Evolutionary conservation across 2,797 vertebrate species (phyloP), one percentile per base, ranked within the genome.

Genomic region (Holocentrus rufus): DNA sequence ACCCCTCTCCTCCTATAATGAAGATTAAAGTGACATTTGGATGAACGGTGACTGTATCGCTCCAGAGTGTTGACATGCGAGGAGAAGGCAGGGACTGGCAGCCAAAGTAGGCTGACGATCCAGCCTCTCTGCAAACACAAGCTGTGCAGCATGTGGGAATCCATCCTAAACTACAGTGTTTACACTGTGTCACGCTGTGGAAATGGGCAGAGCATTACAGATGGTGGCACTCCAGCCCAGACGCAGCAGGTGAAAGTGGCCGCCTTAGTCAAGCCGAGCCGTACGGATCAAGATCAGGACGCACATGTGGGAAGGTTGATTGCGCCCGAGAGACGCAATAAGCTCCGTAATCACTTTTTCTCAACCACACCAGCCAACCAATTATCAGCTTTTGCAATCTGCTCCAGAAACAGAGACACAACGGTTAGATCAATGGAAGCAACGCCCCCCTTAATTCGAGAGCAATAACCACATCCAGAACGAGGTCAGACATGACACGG

Each of bases 121-220:
- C 75, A 69, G 80, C 55, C 73, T 85, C 72, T 85, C 79, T 80
- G 76, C 85, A 88, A 92, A 92, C 82, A 89, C 88, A 87, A 88
- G 88, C 89, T 89, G 87, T 86, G 86, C 83, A 78, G 82, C 74
- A 68, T 84, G 82, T 83, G 81, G 77, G 80, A 82, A 73, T 78
- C 74, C 58, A 55, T 87, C 82, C 83, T 73, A 72, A 84, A 83
- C 73, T 60, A 76, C 65, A 50, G 74, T 77, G 79, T 88, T 91
- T 87, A 88, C 85, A 78, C 74, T 72, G 69, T 73, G 86, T 78
- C 78, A 72, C 1, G 30, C 73, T 69, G 83, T 69, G 72, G 77
- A 82, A 74, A 77, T 44, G 72, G 71, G 65, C 13, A 14, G 54
- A 55, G 72, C 7, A 61, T 82, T 86, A 85, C 87, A 88, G 88